Evolutionary conservation across 1,140 invertebrate species (phyloP), one percentile per base, ranked within the genome.

Genomic region (Helicoverpa armigera): DNA sequence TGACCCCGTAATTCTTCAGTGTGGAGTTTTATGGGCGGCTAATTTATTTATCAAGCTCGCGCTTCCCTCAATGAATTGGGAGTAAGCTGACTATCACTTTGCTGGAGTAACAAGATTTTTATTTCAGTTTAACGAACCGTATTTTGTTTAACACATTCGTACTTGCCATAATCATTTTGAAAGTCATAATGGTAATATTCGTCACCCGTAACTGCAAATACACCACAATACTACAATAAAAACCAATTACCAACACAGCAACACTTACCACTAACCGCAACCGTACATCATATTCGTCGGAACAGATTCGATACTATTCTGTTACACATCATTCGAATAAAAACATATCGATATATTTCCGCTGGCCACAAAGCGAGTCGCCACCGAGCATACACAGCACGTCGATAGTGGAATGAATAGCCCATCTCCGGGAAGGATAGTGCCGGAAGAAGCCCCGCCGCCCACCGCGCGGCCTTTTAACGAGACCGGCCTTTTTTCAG

Each of bases 391-490:
- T 82, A 77, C 56, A 65, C 53, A 77, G 70, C 65, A 82, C 63
- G 72, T 79, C 81, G 77, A 79, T 82, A 69, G 61, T n/a, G 29
- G 50, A 61, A 80, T 80, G 82, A 83, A 83, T 83, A 35, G 82
- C 72, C 78, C 78, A 80, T 83, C 82, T 83, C 82, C 82, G 78
- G 82, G 29, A 50, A 63, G 67, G 70, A 74, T 75, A 80, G 79
- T 78, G 82, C 82, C 82, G 82, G 82, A 83, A 83, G 79, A 43
- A 43, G 70, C 60, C 60, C 58, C 58, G 73, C 72, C 56, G 18
- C 60, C 51, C 56, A 14, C 80, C 78, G 67, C 78, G 29, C 48
- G 51, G 81, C 82, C 82, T 83, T 83, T 83, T 83, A 83, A 77
- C 77, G 65, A 69, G 73, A 77, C 74, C 61, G 58, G 73, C 75